Evolutionary conservation across 2,888 invertebrate species (phyloP), one percentile per base, ranked within the genome.

Genomic region (Lithophane socia): DNA sequence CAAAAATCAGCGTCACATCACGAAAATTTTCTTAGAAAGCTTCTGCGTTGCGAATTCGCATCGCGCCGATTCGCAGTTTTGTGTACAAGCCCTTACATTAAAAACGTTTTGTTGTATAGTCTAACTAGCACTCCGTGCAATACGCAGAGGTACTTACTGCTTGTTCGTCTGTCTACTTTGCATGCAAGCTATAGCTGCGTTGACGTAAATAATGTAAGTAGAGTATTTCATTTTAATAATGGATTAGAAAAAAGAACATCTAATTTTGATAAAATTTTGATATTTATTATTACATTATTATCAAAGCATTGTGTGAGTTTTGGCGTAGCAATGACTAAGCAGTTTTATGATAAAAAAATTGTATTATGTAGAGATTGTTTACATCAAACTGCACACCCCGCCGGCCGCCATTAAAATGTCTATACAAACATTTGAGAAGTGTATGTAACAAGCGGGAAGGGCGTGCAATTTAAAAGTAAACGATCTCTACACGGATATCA

Each of bases 161-260:
- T 58, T 29, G 12, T 71, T 52, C 24, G 47, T 63, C 60, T 52
- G 66, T 60, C 37, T 73, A 60, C 56, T 52, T 13, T 76, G 58
- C 58, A 29, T 65, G 60, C 60, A 56, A 56, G 68, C 56, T 60
- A 70, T 54, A 84, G 71, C 65, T 69, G 44, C 12, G 61, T 66
- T 83, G 58, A 77, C 71, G 47, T 70, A 73, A 86, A 61, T 83
- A 63, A 70, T 74, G 52, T 75, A 63, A 65, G 60, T 60, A 54
- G 47, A 68, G 63, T 73, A 58, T 77, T 73, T 63, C 37, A 81
- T 60, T 69, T 71, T 77, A 71, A 12, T 71, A 73, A 60, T 52
- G 66, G 52, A 71, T 81, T 63, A n/a, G 18, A 63, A 54, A 58
- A 21, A 54, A 21, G n/a, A 56, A 56, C 1, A 67, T 54, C 3